Conservation (phyloP, 2,113 vertebrate genomes). For the Anguilla japonica region DNA sequence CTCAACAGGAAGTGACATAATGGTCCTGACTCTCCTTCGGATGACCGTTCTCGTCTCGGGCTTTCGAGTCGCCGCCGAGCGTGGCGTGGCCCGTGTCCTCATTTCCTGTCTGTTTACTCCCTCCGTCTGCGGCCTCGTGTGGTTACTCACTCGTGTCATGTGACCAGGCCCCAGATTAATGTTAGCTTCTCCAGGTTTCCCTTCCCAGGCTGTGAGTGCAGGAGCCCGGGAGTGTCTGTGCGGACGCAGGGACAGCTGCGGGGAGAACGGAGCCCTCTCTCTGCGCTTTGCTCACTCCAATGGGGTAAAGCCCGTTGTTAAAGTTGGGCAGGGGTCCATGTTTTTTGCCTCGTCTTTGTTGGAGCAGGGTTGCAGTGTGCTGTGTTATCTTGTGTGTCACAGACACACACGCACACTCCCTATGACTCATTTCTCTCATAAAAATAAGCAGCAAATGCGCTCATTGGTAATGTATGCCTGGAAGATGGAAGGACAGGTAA, state of each 20-base stretch:
- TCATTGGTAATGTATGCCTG: neutral
- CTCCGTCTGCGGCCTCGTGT: neutral
- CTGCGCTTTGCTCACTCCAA: neutral
- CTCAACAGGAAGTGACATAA: slow-evolving; percentile 45
- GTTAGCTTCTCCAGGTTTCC: neutral
- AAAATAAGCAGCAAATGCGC: neutral
- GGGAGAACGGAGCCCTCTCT: neutral
- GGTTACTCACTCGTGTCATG: neutral
- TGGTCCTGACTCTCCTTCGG: neutral
- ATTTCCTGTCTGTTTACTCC: neutral
- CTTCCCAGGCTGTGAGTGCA: neutral
- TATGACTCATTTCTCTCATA: neutral
- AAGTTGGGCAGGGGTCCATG: neutral
- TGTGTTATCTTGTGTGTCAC: too few relatives aligned
- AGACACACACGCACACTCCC: neutral
- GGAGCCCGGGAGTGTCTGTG: neutral
- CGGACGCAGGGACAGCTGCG: neutral
- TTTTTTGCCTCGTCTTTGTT: neutral
- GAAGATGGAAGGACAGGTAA: neutral
- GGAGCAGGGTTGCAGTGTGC: neutral
- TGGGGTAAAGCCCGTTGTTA: neutral
- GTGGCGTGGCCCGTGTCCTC: neutral
- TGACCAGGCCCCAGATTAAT: neutral
- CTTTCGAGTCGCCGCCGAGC: neutral
- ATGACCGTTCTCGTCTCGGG: neutral